Evolutionary conservation across 2,797 vertebrate species (phyloP), one percentile per base, ranked within the genome.

Genomic region (Hylomyscus alleni): DNA sequence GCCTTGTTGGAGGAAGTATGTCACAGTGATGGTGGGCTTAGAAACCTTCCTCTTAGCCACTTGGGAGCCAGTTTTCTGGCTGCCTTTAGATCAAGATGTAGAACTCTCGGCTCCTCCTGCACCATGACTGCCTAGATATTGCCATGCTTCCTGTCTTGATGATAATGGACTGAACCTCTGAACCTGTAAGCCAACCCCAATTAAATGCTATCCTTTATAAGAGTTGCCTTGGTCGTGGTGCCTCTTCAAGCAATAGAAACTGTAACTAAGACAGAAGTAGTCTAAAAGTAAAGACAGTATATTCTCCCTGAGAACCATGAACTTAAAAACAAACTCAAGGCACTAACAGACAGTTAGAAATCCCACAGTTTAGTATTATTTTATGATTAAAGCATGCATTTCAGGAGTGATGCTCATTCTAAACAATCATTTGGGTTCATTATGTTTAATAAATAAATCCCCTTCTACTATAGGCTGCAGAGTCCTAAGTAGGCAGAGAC

Each of bases 291-390:
- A 80, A 83, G 56, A 73, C 7, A 77, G 10, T 65, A 56, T 58
- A 34, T 88, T 3, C 2, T 95, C n/a, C 56, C 12, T 60, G 62
- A 92, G 26, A 67, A 15, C 52, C 69, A 31, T 3, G 54, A 0
- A 37, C 60, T 94, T 95, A 95, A 93, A 62, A 65, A 97, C 72
- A 92, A 78, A 10, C 60, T n/a, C 56, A 20, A 52, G 87, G 6
- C 62, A 87, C 52, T 78, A 92, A 88, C 8, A 84, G 34, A 77
- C 47, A 95, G 24, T 29, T 50, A 88, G 40, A 94, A 91, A 93
- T 91, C 62, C 90, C 52, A 65, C 22, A 54, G 37, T 17, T 89
- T 91, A 78, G 52, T 22, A 15, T 24, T 78, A 93, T 44, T 69
- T 86, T 91, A 95, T 81, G 4, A 44, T 37, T 67, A 67, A 22